These are phyloP conservation scores for Champsocephalus gunnari DNA, from an alignment of 2,797 vertebrate species.

Conservation along the genomic window DNA sequence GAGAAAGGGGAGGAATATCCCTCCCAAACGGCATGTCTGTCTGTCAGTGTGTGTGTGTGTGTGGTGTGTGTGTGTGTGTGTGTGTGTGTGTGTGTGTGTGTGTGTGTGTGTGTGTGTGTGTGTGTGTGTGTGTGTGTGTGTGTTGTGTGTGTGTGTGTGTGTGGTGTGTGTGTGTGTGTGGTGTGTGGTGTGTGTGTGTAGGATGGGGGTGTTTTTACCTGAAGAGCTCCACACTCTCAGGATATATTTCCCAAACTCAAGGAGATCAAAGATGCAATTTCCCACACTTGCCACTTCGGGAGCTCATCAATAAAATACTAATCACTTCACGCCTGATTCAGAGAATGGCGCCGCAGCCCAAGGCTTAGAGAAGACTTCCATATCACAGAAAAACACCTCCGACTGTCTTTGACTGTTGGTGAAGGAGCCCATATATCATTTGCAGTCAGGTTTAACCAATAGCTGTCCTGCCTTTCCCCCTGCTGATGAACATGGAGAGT, in stretches of 20 bases:
- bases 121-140: slow-evolving; percentile 4
- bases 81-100: slow-evolving; percentile 15
- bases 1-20: slow-evolving; percentile 84
- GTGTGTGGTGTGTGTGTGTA: not conserved
- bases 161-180: slow-evolving; percentile 10
- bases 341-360: slow-evolving; percentile 67
- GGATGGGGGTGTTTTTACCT: slow-evolving; percentile 70
- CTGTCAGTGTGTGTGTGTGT: slow-evolving; percentile 19
- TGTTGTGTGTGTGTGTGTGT: not conserved
- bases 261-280: slow-evolving; percentile 88
- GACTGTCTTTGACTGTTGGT: slow-evolving; percentile 58
- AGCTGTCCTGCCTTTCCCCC: slow-evolving; percentile 30
- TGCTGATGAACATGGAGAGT: slow-evolving; percentile 40
- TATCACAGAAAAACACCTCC: slow-evolving; percentile 71
- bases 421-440: slow-evolving; percentile 36
- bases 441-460: slow-evolving; percentile 63
- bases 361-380: slow-evolving; percentile 78
- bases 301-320: slow-evolving; percentile 89
- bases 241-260: slow-evolving; percentile 83
- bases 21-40: slow-evolving; percentile 48
- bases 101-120: slow-evolving; percentile 12
- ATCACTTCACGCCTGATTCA: slow-evolving; percentile 84
- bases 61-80: slow-evolving; percentile 10
- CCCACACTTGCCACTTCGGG: slow-evolving; percentile 86
- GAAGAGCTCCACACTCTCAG: slow-evolving; percentile 80